Percentiles rank a stretch among this genome's conserved stretches.
These are phyloP conservation scores for Dorcus parallelipipedus DNA, from an alignment of 2,888 invertebrate genomes.

Conservation along the genomic window DNA sequence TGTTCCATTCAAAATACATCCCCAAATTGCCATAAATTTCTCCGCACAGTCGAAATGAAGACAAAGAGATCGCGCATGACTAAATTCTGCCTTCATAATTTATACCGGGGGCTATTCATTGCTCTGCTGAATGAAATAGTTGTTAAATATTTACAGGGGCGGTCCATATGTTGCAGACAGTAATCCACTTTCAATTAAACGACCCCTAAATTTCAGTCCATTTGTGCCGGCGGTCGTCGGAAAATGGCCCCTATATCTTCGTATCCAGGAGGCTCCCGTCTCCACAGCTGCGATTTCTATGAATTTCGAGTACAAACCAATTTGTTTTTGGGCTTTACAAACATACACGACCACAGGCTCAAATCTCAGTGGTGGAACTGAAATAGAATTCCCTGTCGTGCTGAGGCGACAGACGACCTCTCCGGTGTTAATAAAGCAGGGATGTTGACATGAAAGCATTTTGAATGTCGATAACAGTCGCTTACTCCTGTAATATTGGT, in stretches of 20 bases:
- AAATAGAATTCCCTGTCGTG: too few species aligned
- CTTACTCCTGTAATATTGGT: too few species aligned
- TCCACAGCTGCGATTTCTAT: neutral
- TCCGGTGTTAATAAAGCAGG: neutral
- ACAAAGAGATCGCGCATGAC: too few species aligned
- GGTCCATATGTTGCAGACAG: neutral
- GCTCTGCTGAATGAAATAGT: too few species aligned
- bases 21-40: too few species aligned
- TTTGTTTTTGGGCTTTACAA: neutral
- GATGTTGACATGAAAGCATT: slow-evolving; percentile 1
- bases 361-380: too few species aligned
- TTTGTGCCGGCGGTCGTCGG: neutral
- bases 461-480: neutral
- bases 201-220: neutral
- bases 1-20: too few species aligned
- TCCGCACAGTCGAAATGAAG: too few species aligned
- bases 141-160: neutral
- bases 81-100: too few species aligned
- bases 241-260: neutral
- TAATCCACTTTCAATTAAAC: slow-evolving; percentile 2
- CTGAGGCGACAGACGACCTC: too few species aligned
- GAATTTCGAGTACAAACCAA: neutral
- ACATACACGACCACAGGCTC: neutral
- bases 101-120: too few species aligned
- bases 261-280: neutral